Evolutionary conservation across 2,113 vertebrate species (phyloP).

Genomic region (Uropsilus gracilis): DNA sequence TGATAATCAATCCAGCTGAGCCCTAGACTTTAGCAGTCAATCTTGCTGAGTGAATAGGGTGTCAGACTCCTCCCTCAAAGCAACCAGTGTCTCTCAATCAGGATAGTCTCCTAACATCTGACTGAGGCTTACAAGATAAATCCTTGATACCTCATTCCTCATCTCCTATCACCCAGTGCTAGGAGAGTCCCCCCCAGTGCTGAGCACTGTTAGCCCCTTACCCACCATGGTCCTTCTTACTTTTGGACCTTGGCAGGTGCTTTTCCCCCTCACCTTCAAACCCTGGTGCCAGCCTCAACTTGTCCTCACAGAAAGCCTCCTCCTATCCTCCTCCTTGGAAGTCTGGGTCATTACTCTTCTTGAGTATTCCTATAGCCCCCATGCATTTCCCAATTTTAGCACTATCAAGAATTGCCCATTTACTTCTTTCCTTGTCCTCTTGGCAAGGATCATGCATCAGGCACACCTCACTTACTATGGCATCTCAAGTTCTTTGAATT

Average conservation of each 20-base stretch:
- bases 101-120: background rate
- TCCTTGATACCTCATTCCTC: no score
- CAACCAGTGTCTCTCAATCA: background rate
- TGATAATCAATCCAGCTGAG: no score
- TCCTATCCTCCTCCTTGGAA: background rate
- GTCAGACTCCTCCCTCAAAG: background rate
- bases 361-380: background rate
- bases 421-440: background rate
- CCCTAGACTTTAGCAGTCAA: no score
- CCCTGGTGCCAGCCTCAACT: background rate
- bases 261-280: background rate
- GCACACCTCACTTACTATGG: no score
- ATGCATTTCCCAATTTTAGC: fast-evolving
- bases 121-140: background rate
- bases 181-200: no score
- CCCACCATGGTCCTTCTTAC: no score
- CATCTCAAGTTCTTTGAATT: background rate
- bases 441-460: background rate
- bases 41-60: background rate
- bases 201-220: background rate
- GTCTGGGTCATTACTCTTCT: background rate
- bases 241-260: background rate
- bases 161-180: background rate
- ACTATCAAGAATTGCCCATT: background rate
- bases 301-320: background rate